Base-by-base conservation (phyloP, 2,113 vertebrate genomes). In the Muscicapa adusta region DNA sequence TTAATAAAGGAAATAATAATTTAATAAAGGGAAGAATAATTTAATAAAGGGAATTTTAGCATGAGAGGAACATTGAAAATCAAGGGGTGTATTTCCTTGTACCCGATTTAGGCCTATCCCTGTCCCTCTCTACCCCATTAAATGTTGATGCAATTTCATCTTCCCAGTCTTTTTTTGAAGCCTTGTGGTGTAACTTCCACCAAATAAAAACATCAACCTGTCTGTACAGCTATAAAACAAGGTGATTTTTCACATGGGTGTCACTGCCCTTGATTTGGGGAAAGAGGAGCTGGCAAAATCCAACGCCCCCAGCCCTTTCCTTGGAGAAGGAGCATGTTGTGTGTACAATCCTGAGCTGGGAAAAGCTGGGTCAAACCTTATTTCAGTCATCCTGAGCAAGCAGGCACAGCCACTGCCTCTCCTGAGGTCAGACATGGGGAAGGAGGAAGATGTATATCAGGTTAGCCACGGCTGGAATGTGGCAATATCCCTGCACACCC, bases 1-100 rank as follows among this genome's bases (percentile, higher is more conserved):
- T 56, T 33, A 56, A 56, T 19, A 19, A 54, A 29, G 51, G 16
- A 16, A 19, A 54, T 54, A 18, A 18, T 54, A 31, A 54, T 18
- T 54, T 54, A 54, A 20, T 56, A 56, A 53, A 29, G 51, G 28
- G 14, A 51, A 51, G 28, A 47, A 47, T 28, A 28, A 51, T 28
- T 51, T 51, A 51, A 29, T 51, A 10, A 57, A 57, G 18, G 72
- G 33, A 18, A 40, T 85, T 93, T 84, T 65, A 65, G 24, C 63
- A 45, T 2, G 2, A 83, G 18, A 17, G 18, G 36, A 81, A 20
- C 0, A 0, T 0, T 36, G 42, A 60, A 72, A 81, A 60, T 45
- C 6, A 33, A 65, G 66, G 25, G 12, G 4, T n/a, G 16, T 36
- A 0, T 82, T 75, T 81, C 48, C 7, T 62, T 71, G 28, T 7